Percentiles rank a stretch among this genome's conserved stretches.
Evolutionary conservation across 2,888 invertebrate species (phyloP).

Genomic region (Cantharis lateralis): DNA sequence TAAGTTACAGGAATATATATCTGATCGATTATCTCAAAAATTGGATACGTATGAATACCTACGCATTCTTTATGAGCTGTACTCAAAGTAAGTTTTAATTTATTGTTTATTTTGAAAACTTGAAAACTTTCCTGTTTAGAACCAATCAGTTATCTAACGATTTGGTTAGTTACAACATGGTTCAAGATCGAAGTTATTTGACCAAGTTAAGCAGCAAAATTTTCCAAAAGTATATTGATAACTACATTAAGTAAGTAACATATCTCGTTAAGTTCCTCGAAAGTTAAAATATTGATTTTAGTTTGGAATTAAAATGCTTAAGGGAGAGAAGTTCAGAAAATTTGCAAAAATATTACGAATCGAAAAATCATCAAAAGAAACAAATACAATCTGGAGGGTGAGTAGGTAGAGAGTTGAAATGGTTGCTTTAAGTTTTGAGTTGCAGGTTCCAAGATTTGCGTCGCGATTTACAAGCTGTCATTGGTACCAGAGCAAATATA

Average conservation of each 20-base stretch:
- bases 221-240: constrained; percentile 78
- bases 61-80: constrained; percentile 84
- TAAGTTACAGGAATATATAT: constrained; percentile 84
- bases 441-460: constrained; percentile 86
- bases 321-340: constrained; percentile 76
- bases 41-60: constrained; percentile 87
- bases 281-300: constrained; percentile 43
- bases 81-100: constrained; percentile 70
- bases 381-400: constrained; percentile 86
- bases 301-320: constrained; percentile 76
- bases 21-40: constrained; percentile 78
- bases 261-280: neutral
- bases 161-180: constrained; percentile 75
- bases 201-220: constrained; percentile 79
- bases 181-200: constrained; percentile 78
- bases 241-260: constrained; percentile 68
- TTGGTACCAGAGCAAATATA: constrained; percentile 89
- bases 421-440: neutral
- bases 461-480: constrained; percentile 90
- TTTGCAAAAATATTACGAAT: constrained; percentile 85
- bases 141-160: constrained; percentile 77
- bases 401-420: constrained; percentile 39
- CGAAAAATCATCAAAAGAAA: constrained; percentile 93
- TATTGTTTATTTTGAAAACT: neutral
- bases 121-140: constrained; percentile 54